phyloP scores from a whole-genome alignment of 2,888 invertebrate genomes.

The Leptinotarsa peninsularis region DNA sequence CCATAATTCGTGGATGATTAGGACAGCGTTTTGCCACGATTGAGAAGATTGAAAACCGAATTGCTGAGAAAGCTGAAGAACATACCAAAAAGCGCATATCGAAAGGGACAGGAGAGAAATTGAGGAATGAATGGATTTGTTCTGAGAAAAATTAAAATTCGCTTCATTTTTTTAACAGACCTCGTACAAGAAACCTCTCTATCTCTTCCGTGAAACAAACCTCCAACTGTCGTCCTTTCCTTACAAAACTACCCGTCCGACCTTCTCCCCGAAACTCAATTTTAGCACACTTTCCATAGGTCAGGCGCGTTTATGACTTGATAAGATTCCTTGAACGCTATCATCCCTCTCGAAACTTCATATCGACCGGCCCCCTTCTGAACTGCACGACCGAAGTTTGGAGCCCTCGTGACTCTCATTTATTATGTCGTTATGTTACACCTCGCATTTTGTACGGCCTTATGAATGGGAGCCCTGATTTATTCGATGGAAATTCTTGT shows the following conservation, averaged over 20 bases:
- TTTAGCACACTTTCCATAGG: slow-evolving; percentile 4
- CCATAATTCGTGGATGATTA: no score
- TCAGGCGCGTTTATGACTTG: slow-evolving; percentile 13
- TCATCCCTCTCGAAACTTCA: slow-evolving; percentile 1
- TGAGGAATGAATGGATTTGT: no score
- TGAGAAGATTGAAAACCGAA: no score
- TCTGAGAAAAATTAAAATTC: no score
- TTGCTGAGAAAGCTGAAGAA: no score
- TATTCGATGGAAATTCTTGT: not conserved
- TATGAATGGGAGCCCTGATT: slow-evolving; percentile 4
- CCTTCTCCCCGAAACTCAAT: slow-evolving; percentile 7
- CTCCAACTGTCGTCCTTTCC: not conserved
- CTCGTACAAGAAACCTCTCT: no score
- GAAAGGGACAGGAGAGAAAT: no score
- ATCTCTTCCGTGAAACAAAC: not conserved
- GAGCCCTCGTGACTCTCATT: slow-evolving; percentile 6
- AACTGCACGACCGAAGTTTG: not conserved
- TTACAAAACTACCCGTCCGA: not conserved
- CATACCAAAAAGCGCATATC: no score
- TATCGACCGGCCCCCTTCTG: not conserved
- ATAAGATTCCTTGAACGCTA: slow-evolving; percentile 9
- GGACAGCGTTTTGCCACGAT: no score
- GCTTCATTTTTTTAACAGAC: no score
- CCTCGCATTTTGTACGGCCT: not conserved
- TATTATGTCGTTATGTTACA: slow-evolving; percentile 10